Conservation (phyloP, 2,113 vertebrate genomes). For the Alligator sinensis region DNA sequence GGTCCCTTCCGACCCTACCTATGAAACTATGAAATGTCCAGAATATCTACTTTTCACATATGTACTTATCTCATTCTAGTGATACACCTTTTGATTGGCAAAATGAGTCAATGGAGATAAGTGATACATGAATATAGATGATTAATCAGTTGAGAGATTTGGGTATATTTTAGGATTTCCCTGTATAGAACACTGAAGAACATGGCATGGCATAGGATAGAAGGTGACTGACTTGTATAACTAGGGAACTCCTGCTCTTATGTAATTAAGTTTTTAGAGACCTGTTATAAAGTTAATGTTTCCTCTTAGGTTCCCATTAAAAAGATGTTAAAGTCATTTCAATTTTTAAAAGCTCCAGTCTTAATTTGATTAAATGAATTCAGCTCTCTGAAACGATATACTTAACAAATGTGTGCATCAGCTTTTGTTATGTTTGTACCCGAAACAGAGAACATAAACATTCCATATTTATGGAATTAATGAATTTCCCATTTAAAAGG, state of each 20-base stretch:
- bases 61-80: too few species aligned
- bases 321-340: not conserved
- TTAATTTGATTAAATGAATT: conserved; percentile 7
- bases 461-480: not conserved
- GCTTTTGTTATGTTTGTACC: not conserved
- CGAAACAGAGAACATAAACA: not conserved
- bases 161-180: not conserved
- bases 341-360: not conserved
- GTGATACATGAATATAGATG: not conserved
- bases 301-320: not conserved
- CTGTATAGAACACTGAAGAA: not conserved
- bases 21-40: too few species aligned
- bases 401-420: not conserved
- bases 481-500: not conserved
- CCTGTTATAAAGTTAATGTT: not conserved
- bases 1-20: too few species aligned
- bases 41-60: not conserved
- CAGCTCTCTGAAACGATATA: not conserved
- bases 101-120: too few species aligned
- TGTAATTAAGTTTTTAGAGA: not conserved
- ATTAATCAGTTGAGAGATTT: not conserved
- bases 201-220: not conserved
- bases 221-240: not conserved
- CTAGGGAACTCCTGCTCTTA: not conserved
- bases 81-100: not conserved